phyloP scores from a whole-genome alignment of 2,888 invertebrate genomes.

The Hybos culiciformis region DNA sequence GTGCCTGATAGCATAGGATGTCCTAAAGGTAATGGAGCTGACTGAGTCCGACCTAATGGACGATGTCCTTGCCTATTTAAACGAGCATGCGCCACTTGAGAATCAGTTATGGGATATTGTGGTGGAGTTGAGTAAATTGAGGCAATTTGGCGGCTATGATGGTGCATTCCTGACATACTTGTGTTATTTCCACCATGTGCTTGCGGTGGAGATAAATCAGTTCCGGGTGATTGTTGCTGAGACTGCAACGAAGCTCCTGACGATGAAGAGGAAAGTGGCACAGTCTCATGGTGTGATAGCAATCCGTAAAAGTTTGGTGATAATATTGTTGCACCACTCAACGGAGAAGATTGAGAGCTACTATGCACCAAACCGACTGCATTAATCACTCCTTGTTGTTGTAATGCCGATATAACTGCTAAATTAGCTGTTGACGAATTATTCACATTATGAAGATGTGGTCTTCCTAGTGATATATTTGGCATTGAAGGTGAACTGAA shows the following conservation, averaged over 20 bases:
- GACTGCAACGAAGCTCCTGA: conserved; percentile 46
- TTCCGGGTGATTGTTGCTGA: conserved; percentile 21
- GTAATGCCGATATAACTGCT: conserved; percentile 29
- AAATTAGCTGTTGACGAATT: conserved; percentile 25
- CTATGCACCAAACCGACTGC: background rate
- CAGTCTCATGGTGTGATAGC: too few relatives aligned
- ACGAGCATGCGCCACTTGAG: conserved; percentile 51
- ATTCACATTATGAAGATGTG: conserved; percentile 41
- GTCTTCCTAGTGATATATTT: conserved; percentile 85
- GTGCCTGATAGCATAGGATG: conserved; percentile 62
- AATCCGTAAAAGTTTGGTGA: conserved; percentile 24
- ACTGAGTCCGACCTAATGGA: conserved; percentile 85
- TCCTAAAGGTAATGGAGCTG: conserved; percentile 79
- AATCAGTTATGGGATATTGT: conserved; percentile 44
- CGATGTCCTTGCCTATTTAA: conserved; percentile 59
- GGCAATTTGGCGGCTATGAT: conserved; percentile 18
- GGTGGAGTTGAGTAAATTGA: conserved; percentile 27
- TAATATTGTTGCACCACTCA: conserved; percentile 23
- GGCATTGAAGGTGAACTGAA: conserved; percentile 95
- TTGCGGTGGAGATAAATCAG: conserved; percentile 28
- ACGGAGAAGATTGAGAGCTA: conserved; percentile 9
- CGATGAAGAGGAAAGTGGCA: conserved; percentile 20
- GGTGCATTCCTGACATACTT: conserved; percentile 13
- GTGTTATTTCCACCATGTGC: conserved; percentile 27
- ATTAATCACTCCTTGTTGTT: conserved; percentile 22